A percentile compares a stretch with the other conserved stretches of the same genome.
Evolutionary conservation across 2,888 invertebrate species (phyloP).

Genomic region (Dusona sp.): DNA sequence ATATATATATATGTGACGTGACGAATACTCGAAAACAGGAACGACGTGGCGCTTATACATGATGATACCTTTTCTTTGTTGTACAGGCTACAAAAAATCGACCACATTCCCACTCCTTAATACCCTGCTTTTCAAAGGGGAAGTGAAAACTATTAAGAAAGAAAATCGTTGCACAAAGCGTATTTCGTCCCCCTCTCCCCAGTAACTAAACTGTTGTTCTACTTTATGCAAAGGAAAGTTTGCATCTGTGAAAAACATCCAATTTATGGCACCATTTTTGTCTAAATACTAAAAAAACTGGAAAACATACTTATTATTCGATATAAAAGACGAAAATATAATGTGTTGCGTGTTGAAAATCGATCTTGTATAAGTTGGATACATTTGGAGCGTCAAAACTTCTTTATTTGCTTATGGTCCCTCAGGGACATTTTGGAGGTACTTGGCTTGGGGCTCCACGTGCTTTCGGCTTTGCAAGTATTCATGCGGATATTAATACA

Average conservation of each 20-base stretch:
- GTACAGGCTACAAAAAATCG: conserved; percentile 24
- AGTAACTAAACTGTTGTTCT: neutral
- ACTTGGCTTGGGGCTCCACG: neutral
- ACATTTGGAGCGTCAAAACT: conserved; percentile 11
- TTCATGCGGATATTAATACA: neutral
- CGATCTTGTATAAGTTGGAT: neutral
- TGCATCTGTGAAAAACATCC: neutral
- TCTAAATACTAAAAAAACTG: neutral
- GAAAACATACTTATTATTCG: neutral
- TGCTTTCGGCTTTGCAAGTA: neutral
- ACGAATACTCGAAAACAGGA: conserved; percentile 36
- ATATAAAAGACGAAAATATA: conserved; percentile 1
- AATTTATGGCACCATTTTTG: neutral
- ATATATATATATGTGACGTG: neutral
- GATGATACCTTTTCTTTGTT: conserved; percentile 56
- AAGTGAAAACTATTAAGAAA: conserved; percentile 20
- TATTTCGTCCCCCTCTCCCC: neutral
- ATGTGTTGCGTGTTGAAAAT: neutral
- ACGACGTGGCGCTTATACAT: conserved; percentile 57
- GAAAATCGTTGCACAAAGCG: conserved; percentile 26
- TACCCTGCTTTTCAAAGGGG: conserved; percentile 12
- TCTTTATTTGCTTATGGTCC: conserved; percentile 3
- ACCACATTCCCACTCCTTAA: conserved; percentile 16
- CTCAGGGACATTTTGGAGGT: neutral
- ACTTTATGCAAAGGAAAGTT: neutral